phyloP scores from a whole-genome alignment of 1,140 invertebrate genomes.

The Andricus grossulariae region DNA sequence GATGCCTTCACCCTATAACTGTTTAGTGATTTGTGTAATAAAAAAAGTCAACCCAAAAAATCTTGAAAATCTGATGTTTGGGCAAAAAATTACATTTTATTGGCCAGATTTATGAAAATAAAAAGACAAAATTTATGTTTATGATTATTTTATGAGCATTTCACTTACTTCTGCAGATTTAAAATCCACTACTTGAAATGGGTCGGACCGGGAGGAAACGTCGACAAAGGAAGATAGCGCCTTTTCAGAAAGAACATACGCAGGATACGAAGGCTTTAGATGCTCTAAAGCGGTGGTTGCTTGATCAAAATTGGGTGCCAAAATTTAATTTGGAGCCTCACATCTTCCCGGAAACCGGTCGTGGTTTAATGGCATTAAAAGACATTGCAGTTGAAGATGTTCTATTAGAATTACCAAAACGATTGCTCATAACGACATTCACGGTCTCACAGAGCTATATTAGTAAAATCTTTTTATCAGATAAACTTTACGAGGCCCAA shows the following conservation, averaged over 20 bases:
- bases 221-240: conserved; percentile 62
- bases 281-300: conserved; percentile 74
- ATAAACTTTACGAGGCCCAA: conserved; percentile 72
- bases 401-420: conserved; percentile 78
- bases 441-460: conserved; percentile 71
- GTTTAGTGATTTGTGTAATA: too few species aligned
- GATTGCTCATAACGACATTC: conserved; percentile 78
- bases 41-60: too few species aligned
- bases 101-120: too few species aligned
- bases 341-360: conserved; percentile 76
- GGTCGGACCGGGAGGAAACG: conserved; percentile 75
- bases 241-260: conserved; percentile 62
- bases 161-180: conserved; percentile 60
- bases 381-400: conserved; percentile 74
- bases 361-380: conserved; percentile 79
- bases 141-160: background rate
- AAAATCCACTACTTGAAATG: conserved; percentile 65
- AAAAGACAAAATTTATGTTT: too few species aligned
- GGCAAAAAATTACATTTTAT: too few species aligned
- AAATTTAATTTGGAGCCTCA: conserved; percentile 71
- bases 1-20: too few species aligned
- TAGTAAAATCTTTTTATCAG: conserved; percentile 71
- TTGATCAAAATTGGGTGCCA: conserved; percentile 66
- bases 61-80: too few species aligned
- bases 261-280: conserved; percentile 66